phyloP scores from a whole-genome alignment of 2,113 vertebrate species.

The Dasyurus viverrinus region DNA sequence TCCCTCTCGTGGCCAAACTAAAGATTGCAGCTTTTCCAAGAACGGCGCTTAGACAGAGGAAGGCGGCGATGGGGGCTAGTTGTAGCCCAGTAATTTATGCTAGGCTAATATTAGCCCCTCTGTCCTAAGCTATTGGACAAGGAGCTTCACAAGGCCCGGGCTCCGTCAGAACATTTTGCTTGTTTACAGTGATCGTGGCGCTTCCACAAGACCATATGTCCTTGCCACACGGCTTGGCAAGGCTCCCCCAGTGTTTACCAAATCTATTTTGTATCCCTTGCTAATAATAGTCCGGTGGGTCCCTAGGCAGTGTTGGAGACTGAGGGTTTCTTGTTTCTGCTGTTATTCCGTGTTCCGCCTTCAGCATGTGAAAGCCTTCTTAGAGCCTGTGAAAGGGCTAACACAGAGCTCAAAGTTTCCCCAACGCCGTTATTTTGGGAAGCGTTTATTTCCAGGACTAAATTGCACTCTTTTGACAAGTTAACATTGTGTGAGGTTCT shows the following conservation, averaged over 20 bases:
- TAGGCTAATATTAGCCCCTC: constrained; percentile 50
- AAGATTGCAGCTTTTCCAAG: constrained; percentile 72
- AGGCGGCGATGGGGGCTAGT: neutral
- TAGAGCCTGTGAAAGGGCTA: constrained; percentile 80
- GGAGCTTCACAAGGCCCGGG: constrained; percentile 56
- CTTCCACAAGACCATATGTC: constrained; percentile 80
- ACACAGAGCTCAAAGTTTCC: constrained; percentile 80
- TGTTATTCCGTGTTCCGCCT: constrained; percentile 75
- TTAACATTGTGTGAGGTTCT: constrained; percentile 67
- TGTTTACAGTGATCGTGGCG: neutral
- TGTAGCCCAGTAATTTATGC: constrained; percentile 42
- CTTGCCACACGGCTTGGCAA: constrained; percentile 73
- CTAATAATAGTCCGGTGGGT: constrained; percentile 85
- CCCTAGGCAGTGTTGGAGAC: constrained; percentile 72
- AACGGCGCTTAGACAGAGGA: neutral
- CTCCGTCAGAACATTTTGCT: constrained; percentile 59
- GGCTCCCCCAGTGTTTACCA: constrained; percentile 85
- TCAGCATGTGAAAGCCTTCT: constrained; percentile 83
- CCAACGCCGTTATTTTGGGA: constrained; percentile 83
- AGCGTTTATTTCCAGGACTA: constrained; percentile 76
- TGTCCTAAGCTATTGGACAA: constrained; percentile 60
- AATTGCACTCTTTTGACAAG: constrained; percentile 74
- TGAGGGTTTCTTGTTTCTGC: constrained; percentile 82
- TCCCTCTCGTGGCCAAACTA: constrained; percentile 85
- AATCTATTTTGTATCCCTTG: constrained; percentile 81